Percentiles rank a stretch among this genome's conserved stretches.
Evolutionary conservation across 2,888 invertebrate genomes (phyloP).

Genomic region (Biston betularia): DNA sequence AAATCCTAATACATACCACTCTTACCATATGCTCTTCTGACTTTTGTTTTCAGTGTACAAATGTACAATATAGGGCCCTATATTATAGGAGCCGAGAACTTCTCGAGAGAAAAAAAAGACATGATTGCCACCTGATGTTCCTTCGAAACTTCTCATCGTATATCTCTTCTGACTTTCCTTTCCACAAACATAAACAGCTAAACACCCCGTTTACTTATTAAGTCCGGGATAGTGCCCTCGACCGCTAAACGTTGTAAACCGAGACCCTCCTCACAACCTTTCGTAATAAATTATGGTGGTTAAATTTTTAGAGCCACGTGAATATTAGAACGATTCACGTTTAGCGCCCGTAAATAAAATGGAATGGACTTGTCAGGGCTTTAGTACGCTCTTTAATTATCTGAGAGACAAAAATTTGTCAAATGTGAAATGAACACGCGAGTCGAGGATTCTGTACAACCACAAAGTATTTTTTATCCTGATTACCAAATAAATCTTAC

Average conservation of each 20-base stretch:
- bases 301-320: constrained; percentile 45
- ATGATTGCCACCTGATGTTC: not conserved
- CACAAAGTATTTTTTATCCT: no score
- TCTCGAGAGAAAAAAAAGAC: not conserved
- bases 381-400: constrained; percentile 29
- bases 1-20: no score
- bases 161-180: constrained; percentile 9
- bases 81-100: no score
- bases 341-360: constrained; percentile 32
- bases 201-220: constrained; percentile 46
- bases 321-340: constrained; percentile 46
- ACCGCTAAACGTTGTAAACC: constrained; percentile 53
- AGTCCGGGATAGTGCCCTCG: constrained; percentile 40
- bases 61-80: no score
- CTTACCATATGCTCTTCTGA: no score
- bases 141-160: not conserved
- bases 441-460: not conserved
- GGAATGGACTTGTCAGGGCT: constrained; percentile 24
- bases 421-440: not conserved
- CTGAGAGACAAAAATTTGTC: constrained; percentile 6
- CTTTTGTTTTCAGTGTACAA: no score
- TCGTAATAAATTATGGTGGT: constrained; percentile 46
- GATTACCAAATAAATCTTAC: no score
- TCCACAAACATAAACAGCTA: constrained; percentile 38
- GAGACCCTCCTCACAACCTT: constrained; percentile 51